phyloP scores from a whole-genome alignment of 2,888 invertebrate genomes.

The Leucophenga maculata region DNA sequence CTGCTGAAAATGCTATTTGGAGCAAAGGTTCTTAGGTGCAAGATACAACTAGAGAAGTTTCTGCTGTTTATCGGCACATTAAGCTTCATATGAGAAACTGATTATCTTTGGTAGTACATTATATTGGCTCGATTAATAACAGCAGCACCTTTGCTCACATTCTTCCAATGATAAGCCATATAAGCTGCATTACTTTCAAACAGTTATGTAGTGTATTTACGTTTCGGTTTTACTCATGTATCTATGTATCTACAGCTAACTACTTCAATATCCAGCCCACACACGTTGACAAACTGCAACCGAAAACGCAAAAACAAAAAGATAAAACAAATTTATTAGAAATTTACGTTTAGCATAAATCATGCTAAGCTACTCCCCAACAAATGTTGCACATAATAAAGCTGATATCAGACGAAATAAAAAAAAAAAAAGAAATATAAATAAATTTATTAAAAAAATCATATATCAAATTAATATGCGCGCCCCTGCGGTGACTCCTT shows the following conservation, averaged over 20 bases:
- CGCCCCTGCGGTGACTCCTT: conserved; percentile 11
- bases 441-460: not conserved
- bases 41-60: too few relatives aligned
- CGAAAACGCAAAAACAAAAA: not conserved
- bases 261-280: conserved; percentile 5
- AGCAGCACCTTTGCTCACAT: too few relatives aligned
- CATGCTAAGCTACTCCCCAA: not conserved
- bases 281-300: conserved; percentile 25
- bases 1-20: too few relatives aligned
- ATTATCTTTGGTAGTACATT: too few relatives aligned
- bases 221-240: too few relatives aligned
- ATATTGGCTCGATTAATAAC: too few relatives aligned
- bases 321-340: not conserved
- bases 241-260: not conserved
- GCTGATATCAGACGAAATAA: not conserved
- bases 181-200: too few relatives aligned
- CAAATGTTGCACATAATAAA: not conserved
- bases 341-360: not conserved
- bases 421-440: not conserved
- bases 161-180: too few relatives aligned
- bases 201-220: too few relatives aligned
- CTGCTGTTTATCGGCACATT: too few relatives aligned
- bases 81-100: too few relatives aligned
- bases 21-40: too few relatives aligned
- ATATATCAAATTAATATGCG: not conserved